These are phyloP conservation scores for Scaptomyza tumidula DNA, from an alignment of 2,888 invertebrate genomes.

Conservation along the genomic window DNA sequence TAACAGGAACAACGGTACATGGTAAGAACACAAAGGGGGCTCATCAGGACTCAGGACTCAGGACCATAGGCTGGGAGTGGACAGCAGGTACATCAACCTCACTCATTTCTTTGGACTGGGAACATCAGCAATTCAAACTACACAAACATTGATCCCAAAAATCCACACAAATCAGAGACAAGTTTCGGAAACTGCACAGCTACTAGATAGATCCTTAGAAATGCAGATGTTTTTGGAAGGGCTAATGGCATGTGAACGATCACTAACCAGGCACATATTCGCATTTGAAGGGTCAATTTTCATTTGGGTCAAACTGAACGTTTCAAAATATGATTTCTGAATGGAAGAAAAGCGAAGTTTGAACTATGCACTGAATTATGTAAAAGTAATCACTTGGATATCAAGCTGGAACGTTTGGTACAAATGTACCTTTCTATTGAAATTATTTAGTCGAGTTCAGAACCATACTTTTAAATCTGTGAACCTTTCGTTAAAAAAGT, in stretches of 20 bases:
- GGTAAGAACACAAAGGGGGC: slow-evolving; percentile 81
- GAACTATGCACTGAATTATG: neutral
- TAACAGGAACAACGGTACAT: slow-evolving; percentile 89
- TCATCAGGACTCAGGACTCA: slow-evolving; percentile 38
- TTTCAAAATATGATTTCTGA: no score
- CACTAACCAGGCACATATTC: neutral
- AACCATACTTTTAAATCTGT: no score
- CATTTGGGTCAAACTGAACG: no score
- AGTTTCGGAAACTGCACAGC: neutral
- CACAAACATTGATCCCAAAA: slow-evolving; percentile 3
- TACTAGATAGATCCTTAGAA: no score
- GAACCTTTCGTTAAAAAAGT: neutral
- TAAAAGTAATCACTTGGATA: neutral
- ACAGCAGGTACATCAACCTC: slow-evolving; percentile 20
- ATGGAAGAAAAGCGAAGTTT: no score
- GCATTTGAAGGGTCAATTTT: no score
- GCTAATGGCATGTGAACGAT: neutral
- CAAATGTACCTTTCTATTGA: neutral
- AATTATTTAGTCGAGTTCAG: no score
- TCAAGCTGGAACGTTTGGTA: neutral
- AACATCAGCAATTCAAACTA: slow-evolving; percentile 24
- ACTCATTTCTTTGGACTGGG: neutral
- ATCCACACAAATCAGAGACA: neutral
- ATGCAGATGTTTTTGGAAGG: neutral
- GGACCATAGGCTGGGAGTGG: slow-evolving; percentile 43